Evolutionary conservation across 2,113 vertebrate genomes (phyloP), one percentile per base, ranked within the genome.

Genomic region (Ceyx cyanopectus): DNA sequence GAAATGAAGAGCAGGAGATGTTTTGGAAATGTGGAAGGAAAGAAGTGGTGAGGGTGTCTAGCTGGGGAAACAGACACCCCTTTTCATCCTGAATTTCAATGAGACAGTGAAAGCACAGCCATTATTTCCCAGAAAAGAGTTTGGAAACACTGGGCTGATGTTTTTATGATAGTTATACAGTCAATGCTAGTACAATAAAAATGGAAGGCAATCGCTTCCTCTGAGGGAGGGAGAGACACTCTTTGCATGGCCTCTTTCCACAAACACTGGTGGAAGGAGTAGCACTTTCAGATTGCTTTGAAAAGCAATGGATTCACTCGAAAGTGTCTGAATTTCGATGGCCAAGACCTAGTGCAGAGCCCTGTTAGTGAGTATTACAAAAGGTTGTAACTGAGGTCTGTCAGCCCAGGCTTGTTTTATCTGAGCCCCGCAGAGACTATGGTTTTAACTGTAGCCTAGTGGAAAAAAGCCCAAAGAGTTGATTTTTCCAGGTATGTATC

Each of bases 121-220:
- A 45, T 61, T 88, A 78, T 90, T 83, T 95, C 80, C 73, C 88
- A 60, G 23, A 83, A 89, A 81, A 82, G 40, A 9, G 17, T 70
- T 74, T 41, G 53, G 66, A 92, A 94, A 75, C 45, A 48, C 9
- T 32, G 34, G 45, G 37, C 17, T 86, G 76, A 88, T 88, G 61
- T 5, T 78, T 90, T 94, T 83, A 56, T 75, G 82, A 18, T 11
- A 92, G 46, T 37, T 82, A 93, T 50, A 30, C 5, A 75, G 80
- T 30, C 43, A 76, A 17, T 18, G 6, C 19, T 57, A 57, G 45
- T 22, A 37, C 48, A 81, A 72, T 69, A 81, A 88, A 75, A 91
- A 83, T 63, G 56, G 75, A 83, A 90, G 43, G 8, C 68, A 78
- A 83, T 12, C 0, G 0, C 73, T 90, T 85, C 65, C 65, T 78